Base-by-base conservation (phyloP, 2,113 vertebrate genomes). In the Ictalurus furcatus region DNA sequence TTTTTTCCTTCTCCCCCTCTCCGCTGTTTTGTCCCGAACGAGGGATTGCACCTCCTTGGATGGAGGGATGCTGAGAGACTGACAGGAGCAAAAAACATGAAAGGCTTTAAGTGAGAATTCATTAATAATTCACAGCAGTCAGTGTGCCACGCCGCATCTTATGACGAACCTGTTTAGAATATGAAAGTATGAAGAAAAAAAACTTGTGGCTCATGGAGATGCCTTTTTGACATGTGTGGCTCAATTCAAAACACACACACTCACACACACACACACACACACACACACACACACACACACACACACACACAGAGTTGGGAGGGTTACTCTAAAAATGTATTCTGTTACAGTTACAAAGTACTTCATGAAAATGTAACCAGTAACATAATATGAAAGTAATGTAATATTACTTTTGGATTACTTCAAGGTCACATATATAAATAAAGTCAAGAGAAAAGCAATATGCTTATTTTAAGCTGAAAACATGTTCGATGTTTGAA, bases 1-100 rank as follows among this genome's bases (percentile, higher is more conserved):
- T 40, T 28, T 78, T 59, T 54, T 28, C 30, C 48, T 11, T 56
- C 40, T 61, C 88, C 61, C 79, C 40, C 37, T 88, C 37, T 59
- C 85, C 40, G n/a, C 37, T 90, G 87, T 86, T 84, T 88, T 40
- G 84, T 79, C 85, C 67, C 67, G 80, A 89, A 84, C 52, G 88
- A 89, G 86, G 82, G 87, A 87, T 88, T 34, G 82, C 73, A 73
- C 85, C 85, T 67, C 59, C 87, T 82, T 37, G 34, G 89, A 90
- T 86, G 90, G 88, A 86, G 91, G 89, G 89, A 92, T 90, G 88
- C 91, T 92, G 91, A 84, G 91, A 89, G 88, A 90, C 52, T 90
- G 91, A 92, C 91, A 92, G 89, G 83, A 88, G 78, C 67, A 89
- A 86, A 90, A 87, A 89, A 86, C 91, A 92, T 92, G 71, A 90